Evolutionary conservation across 2,113 vertebrate species (phyloP).

Genomic region (Taxidea taxus): DNA sequence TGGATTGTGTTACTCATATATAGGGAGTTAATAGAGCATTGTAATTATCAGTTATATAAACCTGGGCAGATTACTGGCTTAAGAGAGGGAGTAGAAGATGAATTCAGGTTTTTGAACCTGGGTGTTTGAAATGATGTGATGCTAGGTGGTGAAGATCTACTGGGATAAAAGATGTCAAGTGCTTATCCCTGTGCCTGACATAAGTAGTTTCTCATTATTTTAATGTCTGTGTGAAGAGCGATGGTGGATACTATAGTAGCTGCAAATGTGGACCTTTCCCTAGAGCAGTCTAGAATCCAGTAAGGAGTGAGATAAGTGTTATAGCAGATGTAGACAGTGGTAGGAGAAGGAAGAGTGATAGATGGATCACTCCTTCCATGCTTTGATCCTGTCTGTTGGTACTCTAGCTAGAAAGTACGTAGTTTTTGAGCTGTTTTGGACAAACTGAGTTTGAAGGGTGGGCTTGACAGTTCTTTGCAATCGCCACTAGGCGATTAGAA

Average conservation of each 20-base stretch:
- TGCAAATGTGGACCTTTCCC: background rate
- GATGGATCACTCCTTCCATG: background rate
- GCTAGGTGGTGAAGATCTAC: background rate
- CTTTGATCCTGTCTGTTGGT: background rate
- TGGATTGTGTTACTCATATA: background rate
- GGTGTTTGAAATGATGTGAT: background rate
- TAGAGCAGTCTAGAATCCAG: background rate
- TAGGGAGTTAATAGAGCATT: background rate
- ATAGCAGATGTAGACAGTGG: background rate
- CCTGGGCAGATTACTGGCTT: background rate
- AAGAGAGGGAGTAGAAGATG: conserved; percentile 10
- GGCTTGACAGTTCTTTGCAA: background rate
- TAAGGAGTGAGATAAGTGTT: background rate
- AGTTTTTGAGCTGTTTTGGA: conserved; percentile 11
- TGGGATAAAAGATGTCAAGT: background rate
- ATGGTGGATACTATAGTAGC: background rate
- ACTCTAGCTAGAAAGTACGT: background rate
- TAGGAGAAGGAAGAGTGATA: conserved; percentile 15
- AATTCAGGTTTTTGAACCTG: background rate
- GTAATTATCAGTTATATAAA: background rate
- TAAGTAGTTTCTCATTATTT: background rate
- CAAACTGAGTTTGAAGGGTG: background rate
- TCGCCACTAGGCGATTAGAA: background rate
- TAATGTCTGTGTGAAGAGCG: background rate
- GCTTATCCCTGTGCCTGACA: background rate